phyloP scores from a whole-genome alignment of 92 coral and sea anemone genomes.

The Galaxea fascicularis region DNA sequence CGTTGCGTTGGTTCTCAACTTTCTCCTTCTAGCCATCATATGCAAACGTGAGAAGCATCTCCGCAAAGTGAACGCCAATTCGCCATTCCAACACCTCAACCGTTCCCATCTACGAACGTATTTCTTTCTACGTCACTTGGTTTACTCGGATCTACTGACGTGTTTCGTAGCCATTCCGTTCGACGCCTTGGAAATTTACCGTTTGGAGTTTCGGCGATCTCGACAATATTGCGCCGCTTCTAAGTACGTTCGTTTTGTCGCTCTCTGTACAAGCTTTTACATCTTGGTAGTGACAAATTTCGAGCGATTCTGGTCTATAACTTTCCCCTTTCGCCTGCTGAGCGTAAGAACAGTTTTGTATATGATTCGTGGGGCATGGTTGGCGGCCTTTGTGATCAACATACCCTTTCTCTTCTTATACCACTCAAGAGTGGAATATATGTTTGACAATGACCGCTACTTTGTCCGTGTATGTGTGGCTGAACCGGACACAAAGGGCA shows the following conservation, averaged over 20 bases:
- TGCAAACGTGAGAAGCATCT: slow-evolving; percentile 19
- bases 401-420: slow-evolving; percentile 27
- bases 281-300: slow-evolving; percentile 27
- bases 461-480: slow-evolving; percentile 28
- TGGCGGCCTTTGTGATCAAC: slow-evolving; percentile 21
- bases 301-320: slow-evolving; percentile 40
- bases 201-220: slow-evolving; percentile 33
- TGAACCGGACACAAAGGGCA: slow-evolving; percentile 4
- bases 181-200: slow-evolving; percentile 34
- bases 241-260: slow-evolving; percentile 36
- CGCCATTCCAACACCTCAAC: neutral
- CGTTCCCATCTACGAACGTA: slow-evolving; percentile 27
- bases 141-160: slow-evolving; percentile 29
- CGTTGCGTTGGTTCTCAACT: slow-evolving; percentile 20
- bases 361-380: slow-evolving; percentile 35
- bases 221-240: slow-evolving; percentile 24
- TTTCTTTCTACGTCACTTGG: slow-evolving; percentile 37
- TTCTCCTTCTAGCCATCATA: neutral
- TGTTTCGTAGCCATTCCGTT: slow-evolving; percentile 31
- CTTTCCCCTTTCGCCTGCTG: slow-evolving; percentile 16
- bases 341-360: neutral
- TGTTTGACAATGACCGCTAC: slow-evolving; percentile 6
- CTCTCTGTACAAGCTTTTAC: slow-evolving; percentile 34
- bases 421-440: slow-evolving; percentile 7
- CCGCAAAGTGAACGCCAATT: neutral